Percentiles rank a stretch among this genome's conserved stretches.
Conservation (phyloP, 2,888 invertebrate species). For the Pristionchus entomophagus region DNA sequence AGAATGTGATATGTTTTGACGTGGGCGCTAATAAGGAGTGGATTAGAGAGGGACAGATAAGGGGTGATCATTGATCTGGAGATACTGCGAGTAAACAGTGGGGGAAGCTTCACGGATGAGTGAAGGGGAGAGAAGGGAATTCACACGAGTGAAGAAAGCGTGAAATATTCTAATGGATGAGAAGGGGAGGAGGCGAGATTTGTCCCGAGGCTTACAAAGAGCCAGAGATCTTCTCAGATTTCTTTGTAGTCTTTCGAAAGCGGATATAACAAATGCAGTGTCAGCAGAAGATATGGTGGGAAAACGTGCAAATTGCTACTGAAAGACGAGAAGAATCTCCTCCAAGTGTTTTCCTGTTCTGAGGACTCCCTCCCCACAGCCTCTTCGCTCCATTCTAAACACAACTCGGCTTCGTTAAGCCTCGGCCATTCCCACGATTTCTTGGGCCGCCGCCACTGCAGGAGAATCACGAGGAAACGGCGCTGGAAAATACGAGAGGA, state of each 20-base stretch:
- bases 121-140: neutral
- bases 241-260: too few species aligned
- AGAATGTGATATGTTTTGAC: constrained; percentile 1
- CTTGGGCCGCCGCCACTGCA: neutral
- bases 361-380: neutral
- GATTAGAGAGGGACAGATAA: neutral
- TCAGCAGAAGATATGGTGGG: too few species aligned
- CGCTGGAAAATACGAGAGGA: neutral
- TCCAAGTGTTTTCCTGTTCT: neutral
- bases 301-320: too few species aligned
- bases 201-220: too few species aligned
- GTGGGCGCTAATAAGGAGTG: neutral
- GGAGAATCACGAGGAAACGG: neutral
- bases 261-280: too few species aligned
- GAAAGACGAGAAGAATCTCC: neutral
- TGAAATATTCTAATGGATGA: neutral
- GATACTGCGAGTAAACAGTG: neutral
- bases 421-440: constrained; percentile 17
- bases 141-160: neutral
- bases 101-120: neutral
- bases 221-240: too few species aligned
- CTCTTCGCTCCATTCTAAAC: constrained; percentile 4
- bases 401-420: neutral
- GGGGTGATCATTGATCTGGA: neutral
- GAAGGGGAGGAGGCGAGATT: too few species aligned